Conservation (phyloP, 1,140 invertebrate genomes). For the Diabrotica virgifera region DNA sequence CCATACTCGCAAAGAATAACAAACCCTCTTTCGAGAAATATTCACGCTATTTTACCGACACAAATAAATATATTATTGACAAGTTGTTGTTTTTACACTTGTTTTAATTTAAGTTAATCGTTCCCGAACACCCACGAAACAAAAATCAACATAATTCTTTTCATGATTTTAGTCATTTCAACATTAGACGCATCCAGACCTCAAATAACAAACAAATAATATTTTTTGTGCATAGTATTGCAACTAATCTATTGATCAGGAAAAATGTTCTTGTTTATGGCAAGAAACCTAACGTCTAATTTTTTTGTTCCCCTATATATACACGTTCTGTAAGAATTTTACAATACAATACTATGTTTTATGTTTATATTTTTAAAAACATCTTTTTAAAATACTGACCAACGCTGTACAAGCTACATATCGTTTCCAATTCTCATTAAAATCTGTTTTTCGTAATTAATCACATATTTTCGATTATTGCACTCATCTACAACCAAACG, state of each 20-base stretch:
- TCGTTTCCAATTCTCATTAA: neutral
- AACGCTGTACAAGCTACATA: conserved; percentile 25
- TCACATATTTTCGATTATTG: neutral
- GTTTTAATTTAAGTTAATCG: too few species aligned
- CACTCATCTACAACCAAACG: neutral
- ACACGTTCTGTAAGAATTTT: conserved; percentile 10
- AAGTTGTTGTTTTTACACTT: too few species aligned
- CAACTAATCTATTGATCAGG: conserved; percentile 28
- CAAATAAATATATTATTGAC: too few species aligned
- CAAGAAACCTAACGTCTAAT: conserved; percentile 25
- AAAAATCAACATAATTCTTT: too few species aligned
- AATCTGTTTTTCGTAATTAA: neutral
- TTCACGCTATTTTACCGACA: too few species aligned
- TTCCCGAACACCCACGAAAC: too few species aligned
- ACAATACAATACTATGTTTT: conserved; percentile 14
- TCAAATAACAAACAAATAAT: conserved; percentile 35
- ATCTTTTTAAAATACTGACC: conserved; percentile 38
- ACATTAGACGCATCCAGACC: too few species aligned
- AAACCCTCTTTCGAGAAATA: too few species aligned
- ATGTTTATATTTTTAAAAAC: conserved; percentile 5
- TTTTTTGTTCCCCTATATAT: conserved; percentile 29
- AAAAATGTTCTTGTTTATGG: conserved; percentile 20
- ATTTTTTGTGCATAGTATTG: conserved; percentile 36
- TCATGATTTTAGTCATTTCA: too few species aligned
- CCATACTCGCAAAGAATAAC: too few species aligned